Evolutionary conservation across 1,140 invertebrate genomes (phyloP).

Genomic region (Brachionus sp.): DNA sequence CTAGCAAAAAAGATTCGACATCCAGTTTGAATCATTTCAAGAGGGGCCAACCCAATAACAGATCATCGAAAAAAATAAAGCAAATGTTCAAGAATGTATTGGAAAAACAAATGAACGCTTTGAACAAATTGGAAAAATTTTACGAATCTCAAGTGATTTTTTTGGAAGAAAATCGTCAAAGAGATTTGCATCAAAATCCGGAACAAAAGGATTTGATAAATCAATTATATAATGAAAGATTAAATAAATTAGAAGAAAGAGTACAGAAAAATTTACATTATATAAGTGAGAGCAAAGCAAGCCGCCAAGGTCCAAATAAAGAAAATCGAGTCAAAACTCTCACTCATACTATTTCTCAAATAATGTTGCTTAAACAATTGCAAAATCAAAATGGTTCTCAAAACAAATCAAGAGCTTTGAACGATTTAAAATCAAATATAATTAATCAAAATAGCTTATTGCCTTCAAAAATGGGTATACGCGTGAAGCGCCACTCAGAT

Average conservation of each 20-base stretch:
- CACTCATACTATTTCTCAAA: conserved; percentile 25
- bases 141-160: conserved; percentile 22
- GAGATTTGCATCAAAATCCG: conserved; percentile 21
- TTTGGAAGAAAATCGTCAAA: conserved; percentile 16
- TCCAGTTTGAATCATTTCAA: background rate
- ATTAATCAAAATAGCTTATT: conserved; percentile 17
- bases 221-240: background rate
- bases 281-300: conserved; percentile 22
- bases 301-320: background rate
- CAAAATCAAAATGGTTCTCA: background rate
- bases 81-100: conserved; percentile 41
- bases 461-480: conserved; percentile 8
- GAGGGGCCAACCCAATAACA: background rate
- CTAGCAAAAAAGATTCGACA: background rate
- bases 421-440: conserved; percentile 32
- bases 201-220: background rate
- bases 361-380: conserved; percentile 16
- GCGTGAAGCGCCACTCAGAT: background rate
- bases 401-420: conserved; percentile 27
- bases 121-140: conserved; percentile 36
- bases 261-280: conserved; percentile 18
- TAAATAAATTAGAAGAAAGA: background rate
- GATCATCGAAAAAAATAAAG: conserved; percentile 39
- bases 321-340: conserved; percentile 1
- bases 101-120: conserved; percentile 42